Base-by-base conservation (phyloP, 2,888 invertebrate species). In the Augochlorella aurata region DNA sequence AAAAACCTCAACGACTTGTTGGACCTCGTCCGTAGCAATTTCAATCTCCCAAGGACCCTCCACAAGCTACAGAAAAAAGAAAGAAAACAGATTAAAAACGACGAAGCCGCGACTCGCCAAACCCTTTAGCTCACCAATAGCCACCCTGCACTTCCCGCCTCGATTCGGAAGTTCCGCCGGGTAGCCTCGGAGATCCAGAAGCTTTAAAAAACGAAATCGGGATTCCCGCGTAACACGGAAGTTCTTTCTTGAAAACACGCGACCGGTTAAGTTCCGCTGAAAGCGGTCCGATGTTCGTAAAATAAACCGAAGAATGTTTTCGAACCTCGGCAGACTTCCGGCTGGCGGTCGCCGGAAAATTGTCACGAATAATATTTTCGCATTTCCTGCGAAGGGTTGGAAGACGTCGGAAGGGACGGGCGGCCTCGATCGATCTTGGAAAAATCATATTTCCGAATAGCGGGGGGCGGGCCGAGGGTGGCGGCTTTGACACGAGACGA, bases 281-380 rank as follows among this genome's bases (percentile, higher is more conserved):
- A 44, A 44, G 63, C 44, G 38, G 4, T 65, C 63, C 63, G 9
- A 18, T 9, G 63, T 65, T 16, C 3, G 7, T 14, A n/a, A 72
- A 63, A 9, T 66, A 18, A 29, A 72, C 47, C 67, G 49, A 9
- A 12, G 21, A 1, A 38, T 21, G 49, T 21, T 47, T 54, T 14
- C 29, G 10, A 12, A n/a, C 14, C 49, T 12, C 54, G 44, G 45
- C 24, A 58, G 66, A 67, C 63, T 67, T 29, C n/a, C 14, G 29
- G 16, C 14, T 44, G 58, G 18, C 21, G 38, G 21, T 24, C 47
- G 21, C 18, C n/a, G 49, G 61, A 44, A 68, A 63, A 79, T 52
- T 61, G 47, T 58, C 9, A 45, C 58, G 54, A 72, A 78, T 80
- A 72, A 78, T 80, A 79, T 78, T 80, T 80, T 68, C 78, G 21